Evolutionary conservation across 2,797 vertebrate species (phyloP).

Genomic region (Euthynnus affinis): DNA sequence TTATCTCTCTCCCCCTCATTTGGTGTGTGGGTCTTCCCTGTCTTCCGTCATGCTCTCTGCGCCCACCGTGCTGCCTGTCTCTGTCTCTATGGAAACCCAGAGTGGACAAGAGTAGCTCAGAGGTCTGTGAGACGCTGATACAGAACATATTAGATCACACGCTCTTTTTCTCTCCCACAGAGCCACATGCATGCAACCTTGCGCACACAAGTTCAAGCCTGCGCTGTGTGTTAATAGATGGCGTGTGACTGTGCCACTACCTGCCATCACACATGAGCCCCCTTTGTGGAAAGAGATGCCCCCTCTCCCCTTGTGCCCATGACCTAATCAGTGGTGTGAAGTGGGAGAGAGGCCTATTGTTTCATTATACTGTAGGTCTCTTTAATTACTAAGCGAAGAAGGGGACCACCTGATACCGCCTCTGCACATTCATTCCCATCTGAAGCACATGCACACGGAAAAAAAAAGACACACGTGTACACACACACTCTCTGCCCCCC

Average conservation of each 20-base stretch:
- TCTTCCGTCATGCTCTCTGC: conserved; percentile 72
- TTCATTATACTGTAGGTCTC: conserved; percentile 56
- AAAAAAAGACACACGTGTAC: neutral
- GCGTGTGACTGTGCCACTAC: conserved; percentile 33
- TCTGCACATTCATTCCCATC: conserved; percentile 48
- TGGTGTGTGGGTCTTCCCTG: conserved; percentile 80
- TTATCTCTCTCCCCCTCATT: conserved; percentile 71
- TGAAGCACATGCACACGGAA: conserved; percentile 9
- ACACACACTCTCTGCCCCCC: conserved; percentile 5
- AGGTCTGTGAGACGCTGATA: conserved; percentile 80
- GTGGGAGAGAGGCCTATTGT: conserved; percentile 51
- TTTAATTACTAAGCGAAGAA: conserved; percentile 60
- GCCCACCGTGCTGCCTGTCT: conserved; percentile 68
- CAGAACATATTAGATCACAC: conserved; percentile 73
- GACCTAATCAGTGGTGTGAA: conserved; percentile 56
- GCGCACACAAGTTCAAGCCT: conserved; percentile 25
- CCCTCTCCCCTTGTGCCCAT: conserved; percentile 9
- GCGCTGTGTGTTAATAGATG: conserved; percentile 40
- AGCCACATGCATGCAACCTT: conserved; percentile 35
- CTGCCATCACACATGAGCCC: conserved; percentile 21
- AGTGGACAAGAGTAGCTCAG: conserved; percentile 79
- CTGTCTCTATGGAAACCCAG: conserved; percentile 84
- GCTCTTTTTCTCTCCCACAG: conserved; percentile 39
- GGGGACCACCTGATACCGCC: conserved; percentile 68
- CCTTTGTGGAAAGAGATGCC: conserved; percentile 4